These are phyloP conservation scores for Carapus acus DNA, from an alignment of 2,797 vertebrate species.

Conservation along the genomic window DNA sequence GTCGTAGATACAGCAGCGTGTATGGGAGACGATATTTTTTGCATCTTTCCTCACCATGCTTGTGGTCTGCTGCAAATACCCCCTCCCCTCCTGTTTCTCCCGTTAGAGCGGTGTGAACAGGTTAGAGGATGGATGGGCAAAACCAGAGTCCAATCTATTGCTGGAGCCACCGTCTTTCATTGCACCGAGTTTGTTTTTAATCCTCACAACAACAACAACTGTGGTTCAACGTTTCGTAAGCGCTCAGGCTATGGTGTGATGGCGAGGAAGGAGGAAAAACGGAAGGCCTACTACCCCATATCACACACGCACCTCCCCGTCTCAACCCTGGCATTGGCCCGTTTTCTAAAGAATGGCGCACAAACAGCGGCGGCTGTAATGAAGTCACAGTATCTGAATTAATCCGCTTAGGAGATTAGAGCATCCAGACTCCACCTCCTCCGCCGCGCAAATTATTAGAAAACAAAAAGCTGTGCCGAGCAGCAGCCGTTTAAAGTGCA, in stretches of 20 bases:
- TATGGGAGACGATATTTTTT: too few species aligned
- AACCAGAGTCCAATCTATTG: conserved; percentile 72
- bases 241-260: too few species aligned
- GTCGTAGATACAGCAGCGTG: too few species aligned
- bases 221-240: too few species aligned
- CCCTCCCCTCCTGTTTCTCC: too few species aligned
- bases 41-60: conserved; percentile 29
- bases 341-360: conserved; percentile 62
- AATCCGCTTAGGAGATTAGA: conserved; percentile 75
- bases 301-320: conserved; percentile 29
- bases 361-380: conserved; percentile 70
- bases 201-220: too few species aligned
- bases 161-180: conserved; percentile 63
- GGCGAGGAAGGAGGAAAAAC: too few species aligned
- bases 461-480: conserved; percentile 65
- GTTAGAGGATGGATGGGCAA: conserved; percentile 65
- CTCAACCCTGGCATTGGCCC: conserved; percentile 44
- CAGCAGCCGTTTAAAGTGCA: conserved; percentile 56
- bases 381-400: conserved; percentile 73
- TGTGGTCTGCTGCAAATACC: conserved; percentile 56
- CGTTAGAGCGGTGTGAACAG: conserved; percentile 62
- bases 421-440: conserved; percentile 67
- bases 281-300: conserved; percentile 43
- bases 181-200: conserved; percentile 62
- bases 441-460: conserved; percentile 69